A percentile compares a stretch with the other conserved stretches of the same genome.
These are phyloP conservation scores for Pristionchus exspectatus DNA, from an alignment of 2,888 invertebrate species.

Conservation along the genomic window DNA sequence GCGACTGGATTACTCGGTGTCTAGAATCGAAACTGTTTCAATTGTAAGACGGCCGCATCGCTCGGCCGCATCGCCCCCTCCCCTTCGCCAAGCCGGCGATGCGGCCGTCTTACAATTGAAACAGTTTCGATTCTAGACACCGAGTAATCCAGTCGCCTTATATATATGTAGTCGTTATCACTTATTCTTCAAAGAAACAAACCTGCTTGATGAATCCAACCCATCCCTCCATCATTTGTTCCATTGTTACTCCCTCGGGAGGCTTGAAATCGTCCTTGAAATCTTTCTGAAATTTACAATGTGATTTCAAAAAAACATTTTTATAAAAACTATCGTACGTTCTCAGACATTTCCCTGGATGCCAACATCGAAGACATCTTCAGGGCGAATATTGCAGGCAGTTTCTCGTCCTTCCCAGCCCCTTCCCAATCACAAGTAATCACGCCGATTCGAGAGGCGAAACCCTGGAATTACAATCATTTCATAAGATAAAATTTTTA, in stretches of 20 bases:
- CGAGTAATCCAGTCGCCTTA: too few relatives aligned
- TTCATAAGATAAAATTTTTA: too few relatives aligned
- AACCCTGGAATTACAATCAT: not conserved
- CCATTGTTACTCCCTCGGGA: not conserved
- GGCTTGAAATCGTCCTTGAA: not conserved
- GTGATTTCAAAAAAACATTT: too few relatives aligned
- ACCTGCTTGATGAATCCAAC: conserved; percentile 2
- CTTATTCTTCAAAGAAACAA: not conserved
- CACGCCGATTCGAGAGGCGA: conserved; percentile 30
- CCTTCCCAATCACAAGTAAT: conserved; percentile 34
- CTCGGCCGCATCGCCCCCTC: too few relatives aligned
- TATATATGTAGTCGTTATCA: too few relatives aligned
- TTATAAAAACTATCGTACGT: not conserved
- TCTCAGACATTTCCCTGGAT: not conserved
- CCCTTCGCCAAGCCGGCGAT: too few relatives aligned
- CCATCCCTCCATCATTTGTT: conserved; percentile 19
- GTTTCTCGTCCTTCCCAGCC: not conserved
- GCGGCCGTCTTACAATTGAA: too few relatives aligned
- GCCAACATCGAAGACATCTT: conserved; percentile 13
- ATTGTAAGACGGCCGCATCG: too few relatives aligned
- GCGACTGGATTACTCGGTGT: too few relatives aligned
- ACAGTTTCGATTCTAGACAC: too few relatives aligned
- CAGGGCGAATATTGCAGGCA: conserved; percentile 9
- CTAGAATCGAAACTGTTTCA: too few relatives aligned
- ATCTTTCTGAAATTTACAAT: not conserved